Evolutionary conservation across 1,140 invertebrate genomes (phyloP).

Genomic region (Leptinotarsa lineolata): DNA sequence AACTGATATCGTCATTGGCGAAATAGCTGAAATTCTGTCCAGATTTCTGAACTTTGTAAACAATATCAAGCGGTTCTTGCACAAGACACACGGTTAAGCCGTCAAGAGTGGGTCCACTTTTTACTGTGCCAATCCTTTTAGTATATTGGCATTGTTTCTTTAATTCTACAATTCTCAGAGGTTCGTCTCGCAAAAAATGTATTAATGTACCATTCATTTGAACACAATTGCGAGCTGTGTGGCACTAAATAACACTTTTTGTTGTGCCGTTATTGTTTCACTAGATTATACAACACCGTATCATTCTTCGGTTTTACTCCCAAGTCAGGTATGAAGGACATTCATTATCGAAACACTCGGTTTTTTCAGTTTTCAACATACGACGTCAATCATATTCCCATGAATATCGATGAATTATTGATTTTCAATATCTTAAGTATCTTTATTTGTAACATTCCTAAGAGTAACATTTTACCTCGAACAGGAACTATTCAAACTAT

Average conservation of each 20-base stretch:
- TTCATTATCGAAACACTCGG: neutral
- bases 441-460: no score
- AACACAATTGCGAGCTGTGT: slow-evolving; percentile 46
- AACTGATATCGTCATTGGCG: neutral
- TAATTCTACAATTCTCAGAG: slow-evolving; percentile 43
- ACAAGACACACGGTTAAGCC: slow-evolving; percentile 26
- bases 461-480: no score
- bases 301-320: slow-evolving; percentile 12
- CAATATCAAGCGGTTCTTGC: slow-evolving; percentile 21
- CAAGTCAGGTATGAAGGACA: slow-evolving; percentile 13
- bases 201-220: slow-evolving; percentile 48
- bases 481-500: no score
- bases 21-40: slow-evolving; percentile 21
- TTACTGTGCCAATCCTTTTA: slow-evolving; percentile 35
- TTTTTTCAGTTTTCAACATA: neutral
- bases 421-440: no score
- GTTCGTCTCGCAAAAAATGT: slow-evolving; percentile 38
- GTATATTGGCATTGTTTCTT: slow-evolving; percentile 44
- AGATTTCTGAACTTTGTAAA: slow-evolving; percentile 28
- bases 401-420: no score
- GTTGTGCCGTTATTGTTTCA: slow-evolving; percentile 35
- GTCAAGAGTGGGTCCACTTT: slow-evolving; percentile 41
- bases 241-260: slow-evolving; percentile 40
- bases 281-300: slow-evolving; percentile 29
- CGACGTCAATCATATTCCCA: no score